phyloP scores from a whole-genome alignment of 1,140 invertebrate genomes.

The Caenorhabditis inopinata region DNA sequence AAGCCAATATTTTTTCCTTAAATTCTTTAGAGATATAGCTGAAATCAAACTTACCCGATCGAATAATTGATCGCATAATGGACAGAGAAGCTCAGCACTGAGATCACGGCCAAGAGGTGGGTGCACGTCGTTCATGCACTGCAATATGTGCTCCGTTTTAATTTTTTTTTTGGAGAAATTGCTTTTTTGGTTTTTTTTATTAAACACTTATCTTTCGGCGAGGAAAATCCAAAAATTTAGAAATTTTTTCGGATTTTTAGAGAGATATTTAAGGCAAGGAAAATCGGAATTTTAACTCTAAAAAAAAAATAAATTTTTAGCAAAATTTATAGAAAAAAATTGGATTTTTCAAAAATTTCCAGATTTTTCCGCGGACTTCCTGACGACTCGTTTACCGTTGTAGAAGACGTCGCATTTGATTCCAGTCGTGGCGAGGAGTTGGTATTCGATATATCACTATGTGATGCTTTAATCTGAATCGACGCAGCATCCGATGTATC shows the following conservation, averaged over 20 bases:
- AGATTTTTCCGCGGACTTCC: not conserved
- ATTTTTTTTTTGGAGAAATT: too few relatives aligned
- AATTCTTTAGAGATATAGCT: too few relatives aligned
- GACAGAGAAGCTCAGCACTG: not conserved
- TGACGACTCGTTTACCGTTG: not conserved
- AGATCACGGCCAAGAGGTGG: not conserved
- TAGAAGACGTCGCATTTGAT: not conserved
- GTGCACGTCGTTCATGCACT: constrained; percentile 13
- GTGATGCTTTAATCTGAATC: not conserved
- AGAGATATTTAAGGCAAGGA: too few relatives aligned
- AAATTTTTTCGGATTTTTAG: not conserved
- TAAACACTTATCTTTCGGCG: too few relatives aligned
- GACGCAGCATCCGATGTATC: not conserved
- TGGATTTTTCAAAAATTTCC: not conserved
- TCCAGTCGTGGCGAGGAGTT: not conserved
- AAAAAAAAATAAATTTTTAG: not conserved
- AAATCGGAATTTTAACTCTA: not conserved
- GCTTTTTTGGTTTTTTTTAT: too few relatives aligned
- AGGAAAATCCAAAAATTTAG: not conserved
- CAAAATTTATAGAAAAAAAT: not conserved
- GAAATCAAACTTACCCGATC: not conserved
- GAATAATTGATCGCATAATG: not conserved
- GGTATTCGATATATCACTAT: not conserved
- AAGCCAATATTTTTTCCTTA: too few relatives aligned
- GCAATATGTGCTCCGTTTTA: not conserved